Conservation (phyloP, 2,113 vertebrate genomes). For the Dasyprocta punctata region DNA sequence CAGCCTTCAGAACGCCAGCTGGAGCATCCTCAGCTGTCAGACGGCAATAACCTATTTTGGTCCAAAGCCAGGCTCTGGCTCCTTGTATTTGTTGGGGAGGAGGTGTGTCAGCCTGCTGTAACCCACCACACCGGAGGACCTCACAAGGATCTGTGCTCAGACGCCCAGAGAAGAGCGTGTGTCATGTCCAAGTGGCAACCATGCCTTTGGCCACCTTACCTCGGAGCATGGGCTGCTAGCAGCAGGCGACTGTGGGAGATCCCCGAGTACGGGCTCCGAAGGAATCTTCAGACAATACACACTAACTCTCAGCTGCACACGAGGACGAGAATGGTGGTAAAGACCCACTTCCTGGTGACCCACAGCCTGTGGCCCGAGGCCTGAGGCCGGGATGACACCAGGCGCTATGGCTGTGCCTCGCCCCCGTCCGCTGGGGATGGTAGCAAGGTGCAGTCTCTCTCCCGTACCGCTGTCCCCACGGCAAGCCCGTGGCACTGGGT, state of each 20-base stretch:
- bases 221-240: background rate
- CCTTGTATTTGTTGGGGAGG: background rate
- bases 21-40: background rate
- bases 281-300: conserved; percentile 80
- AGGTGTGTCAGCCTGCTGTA: background rate
- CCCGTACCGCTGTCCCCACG: background rate
- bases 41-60: background rate
- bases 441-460: background rate
- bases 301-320: conserved; percentile 75
- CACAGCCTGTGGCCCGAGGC: background rate
- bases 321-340: conserved; percentile 67
- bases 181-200: background rate
- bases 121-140: background rate
- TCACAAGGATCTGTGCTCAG: background rate
- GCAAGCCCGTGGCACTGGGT: background rate
- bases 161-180: background rate
- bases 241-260: background rate
- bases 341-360: too few relatives aligned
- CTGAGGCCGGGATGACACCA: too few relatives aligned
- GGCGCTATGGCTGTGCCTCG: background rate
- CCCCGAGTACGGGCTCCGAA: conserved; percentile 63
- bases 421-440: background rate
- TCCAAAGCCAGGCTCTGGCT: background rate
- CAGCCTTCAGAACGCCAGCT: background rate
- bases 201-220: background rate